Percentiles rank a stretch among this genome's conserved stretches.
Evolutionary conservation across 2,113 vertebrate genomes (phyloP).

Genomic region (Cygnus atratus): DNA sequence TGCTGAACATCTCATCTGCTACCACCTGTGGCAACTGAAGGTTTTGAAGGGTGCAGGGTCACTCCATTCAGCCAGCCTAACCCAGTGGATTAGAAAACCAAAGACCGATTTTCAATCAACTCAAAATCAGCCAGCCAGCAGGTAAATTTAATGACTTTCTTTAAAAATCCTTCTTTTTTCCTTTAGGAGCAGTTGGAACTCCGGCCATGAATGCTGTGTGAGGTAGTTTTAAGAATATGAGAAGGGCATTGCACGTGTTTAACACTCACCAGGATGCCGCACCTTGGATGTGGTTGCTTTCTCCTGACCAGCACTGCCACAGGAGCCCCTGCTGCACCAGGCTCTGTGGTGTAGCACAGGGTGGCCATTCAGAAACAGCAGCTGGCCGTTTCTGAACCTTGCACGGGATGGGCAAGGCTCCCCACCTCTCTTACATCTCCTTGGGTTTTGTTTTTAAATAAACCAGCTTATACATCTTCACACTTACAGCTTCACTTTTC

Average conservation of each 20-base stretch:
- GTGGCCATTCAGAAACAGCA: background rate
- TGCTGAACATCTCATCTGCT: background rate
- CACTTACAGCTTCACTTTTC: background rate
- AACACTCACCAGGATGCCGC: background rate
- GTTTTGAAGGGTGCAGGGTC: background rate
- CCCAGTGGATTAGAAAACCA: background rate
- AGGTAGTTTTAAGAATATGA: background rate
- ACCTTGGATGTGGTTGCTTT: too few relatives aligned
- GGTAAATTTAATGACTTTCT: background rate
- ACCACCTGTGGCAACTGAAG: background rate
- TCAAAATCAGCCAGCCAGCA: background rate
- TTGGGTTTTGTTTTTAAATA: background rate
- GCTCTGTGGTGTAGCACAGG: background rate
- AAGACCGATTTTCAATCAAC: background rate
- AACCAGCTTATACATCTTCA: background rate
- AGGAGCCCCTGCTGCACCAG: background rate
- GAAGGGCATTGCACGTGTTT: background rate
- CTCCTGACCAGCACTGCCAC: fast-evolving
- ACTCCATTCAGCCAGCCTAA: background rate
- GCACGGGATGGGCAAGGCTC: background rate
- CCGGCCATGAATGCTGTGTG: background rate
- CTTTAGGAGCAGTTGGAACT: background rate
- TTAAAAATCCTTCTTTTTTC: background rate
- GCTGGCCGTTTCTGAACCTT: too few relatives aligned
- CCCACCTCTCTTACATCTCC: background rate